Evolutionary conservation across 1,140 invertebrate genomes (phyloP).

Genomic region (Aphelenchoides avenae): DNA sequence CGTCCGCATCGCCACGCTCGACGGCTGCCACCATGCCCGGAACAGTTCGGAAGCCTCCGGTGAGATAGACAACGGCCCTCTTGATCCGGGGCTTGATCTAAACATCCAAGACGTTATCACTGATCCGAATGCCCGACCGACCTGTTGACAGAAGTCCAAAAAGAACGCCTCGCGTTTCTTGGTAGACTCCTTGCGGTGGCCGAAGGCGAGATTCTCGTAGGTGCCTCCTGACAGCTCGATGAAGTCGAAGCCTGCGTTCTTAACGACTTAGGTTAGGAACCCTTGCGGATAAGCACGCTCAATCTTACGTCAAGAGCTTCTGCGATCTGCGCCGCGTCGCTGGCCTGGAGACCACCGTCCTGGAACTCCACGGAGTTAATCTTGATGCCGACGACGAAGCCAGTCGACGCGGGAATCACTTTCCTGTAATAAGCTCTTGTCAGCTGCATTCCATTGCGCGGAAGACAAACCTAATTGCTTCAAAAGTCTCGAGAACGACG

Average conservation of each 20-base stretch:
- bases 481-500: slow-evolving; percentile 41
- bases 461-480: slow-evolving; percentile 32
- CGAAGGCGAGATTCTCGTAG: slow-evolving; percentile 37
- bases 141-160: too few species aligned
- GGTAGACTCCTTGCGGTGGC: slow-evolving; percentile 34
- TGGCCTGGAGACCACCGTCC: not conserved
- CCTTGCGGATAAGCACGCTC: not conserved
- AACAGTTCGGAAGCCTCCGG: too few species aligned
- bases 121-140: too few species aligned
- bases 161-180: too few species aligned
- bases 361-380: too few species aligned
- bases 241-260: slow-evolving; percentile 40
- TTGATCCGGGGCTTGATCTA: slow-evolving; percentile 13
- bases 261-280: too few species aligned
- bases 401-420: slow-evolving; percentile 12
- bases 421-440: slow-evolving; percentile 29
- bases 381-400: too few species aligned
- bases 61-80: slow-evolving; percentile 9
- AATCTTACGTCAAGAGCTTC: not conserved
- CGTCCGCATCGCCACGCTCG: too few species aligned
- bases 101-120: too few species aligned
- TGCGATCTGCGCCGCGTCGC: not conserved
- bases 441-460: slow-evolving; percentile 4
- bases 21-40: too few species aligned
- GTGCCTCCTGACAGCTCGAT: too few species aligned